phyloP scores from a whole-genome alignment of 2,888 invertebrate genomes.

The Acronicta psi region DNA sequence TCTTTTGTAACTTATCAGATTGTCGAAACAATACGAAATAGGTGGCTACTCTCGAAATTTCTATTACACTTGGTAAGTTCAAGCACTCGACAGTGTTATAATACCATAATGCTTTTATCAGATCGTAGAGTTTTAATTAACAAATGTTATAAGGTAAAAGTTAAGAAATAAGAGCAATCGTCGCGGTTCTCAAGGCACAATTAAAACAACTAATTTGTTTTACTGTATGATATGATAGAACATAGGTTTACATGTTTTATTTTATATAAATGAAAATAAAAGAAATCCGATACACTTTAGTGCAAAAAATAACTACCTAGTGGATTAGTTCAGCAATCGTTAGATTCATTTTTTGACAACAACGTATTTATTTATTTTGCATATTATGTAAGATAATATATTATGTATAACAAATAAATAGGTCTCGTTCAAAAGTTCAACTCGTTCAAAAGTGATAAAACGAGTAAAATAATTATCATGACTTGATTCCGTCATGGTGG shows the following conservation, averaged over 20 bases:
- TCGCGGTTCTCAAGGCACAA: conserved; percentile 42
- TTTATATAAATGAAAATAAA: too few relatives aligned
- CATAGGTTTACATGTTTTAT: too few relatives aligned
- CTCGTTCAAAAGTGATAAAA: conserved; percentile 45
- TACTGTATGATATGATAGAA: not conserved
- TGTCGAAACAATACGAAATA: conserved; percentile 46
- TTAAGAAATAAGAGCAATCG: conserved; percentile 33
- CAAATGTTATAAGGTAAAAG: conserved; percentile 35
- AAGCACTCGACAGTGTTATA: conserved; percentile 52
- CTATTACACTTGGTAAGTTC: conserved; percentile 31
- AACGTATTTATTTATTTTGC: too few relatives aligned
- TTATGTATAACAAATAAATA: too few relatives aligned
- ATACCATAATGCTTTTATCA: conserved; percentile 44
- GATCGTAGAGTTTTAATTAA: conserved; percentile 54
- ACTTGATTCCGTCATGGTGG: conserved; percentile 36
- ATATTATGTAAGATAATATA: too few relatives aligned
- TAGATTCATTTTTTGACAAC: too few relatives aligned
- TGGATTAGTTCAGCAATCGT: too few relatives aligned
- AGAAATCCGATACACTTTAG: too few relatives aligned
- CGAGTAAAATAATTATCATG: conserved; percentile 22
- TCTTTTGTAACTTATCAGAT: conserved; percentile 49
- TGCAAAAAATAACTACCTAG: too few relatives aligned
- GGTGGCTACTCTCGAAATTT: conserved; percentile 19
- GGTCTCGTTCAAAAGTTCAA: too few relatives aligned
- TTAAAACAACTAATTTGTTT: conserved; percentile 27